These are phyloP conservation scores for Parasteatoda tepidariorum DNA, from an alignment of 1,140 invertebrate genomes.

Conservation along the genomic window DNA sequence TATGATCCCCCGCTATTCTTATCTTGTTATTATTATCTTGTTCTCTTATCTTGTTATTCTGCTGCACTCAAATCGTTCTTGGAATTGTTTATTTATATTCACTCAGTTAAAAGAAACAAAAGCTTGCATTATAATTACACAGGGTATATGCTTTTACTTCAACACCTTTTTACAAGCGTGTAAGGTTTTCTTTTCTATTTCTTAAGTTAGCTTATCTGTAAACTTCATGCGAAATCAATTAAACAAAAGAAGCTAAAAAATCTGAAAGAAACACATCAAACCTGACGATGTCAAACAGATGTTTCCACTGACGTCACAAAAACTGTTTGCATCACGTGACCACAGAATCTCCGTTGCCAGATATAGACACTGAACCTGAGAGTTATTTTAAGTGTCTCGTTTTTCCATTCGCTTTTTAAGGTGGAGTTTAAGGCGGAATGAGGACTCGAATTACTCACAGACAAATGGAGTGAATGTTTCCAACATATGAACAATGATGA, in stretches of 20 bases:
- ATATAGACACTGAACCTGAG: slow-evolving; percentile 34
- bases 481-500: neutral
- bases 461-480: slow-evolving; percentile 24
- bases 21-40: too few species aligned
- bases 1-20: too few species aligned
- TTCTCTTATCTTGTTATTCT: too few species aligned
- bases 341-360: slow-evolving; percentile 21
- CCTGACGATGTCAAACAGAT: slow-evolving; percentile 36
- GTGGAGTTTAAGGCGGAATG: slow-evolving; percentile 20
- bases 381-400: slow-evolving; percentile 51
- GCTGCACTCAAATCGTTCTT: too few species aligned
- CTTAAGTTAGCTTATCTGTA: too few species aligned
- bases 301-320: slow-evolving; percentile 23
- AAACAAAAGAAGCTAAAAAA: neutral
- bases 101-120: too few species aligned
- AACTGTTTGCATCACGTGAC: slow-evolving; percentile 51
- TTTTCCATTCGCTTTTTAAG: slow-evolving; percentile 54
- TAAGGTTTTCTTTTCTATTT: too few species aligned
- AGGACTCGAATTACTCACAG: slow-evolving; percentile 39
- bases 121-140: too few species aligned
- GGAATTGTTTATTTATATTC: too few species aligned
- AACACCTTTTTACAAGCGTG: too few species aligned
- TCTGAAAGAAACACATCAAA: slow-evolving; percentile 33
- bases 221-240: neutral
- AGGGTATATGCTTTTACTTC: too few species aligned